Evolutionary conservation across 2,888 invertebrate species (phyloP).

Genomic region (Rhodophaea formosa): DNA sequence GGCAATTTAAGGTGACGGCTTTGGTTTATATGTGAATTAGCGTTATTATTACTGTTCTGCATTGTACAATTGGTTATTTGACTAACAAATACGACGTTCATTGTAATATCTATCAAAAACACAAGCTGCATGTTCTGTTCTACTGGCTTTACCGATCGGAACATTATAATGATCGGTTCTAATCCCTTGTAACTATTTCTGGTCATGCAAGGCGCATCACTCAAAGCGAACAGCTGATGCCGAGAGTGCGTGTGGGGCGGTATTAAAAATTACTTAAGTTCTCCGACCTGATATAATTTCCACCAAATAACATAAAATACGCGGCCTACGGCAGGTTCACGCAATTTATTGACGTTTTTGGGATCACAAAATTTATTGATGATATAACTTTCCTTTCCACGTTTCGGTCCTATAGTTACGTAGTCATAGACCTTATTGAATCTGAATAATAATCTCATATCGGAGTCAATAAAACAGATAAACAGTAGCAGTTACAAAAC

Average conservation of each 20-base stretch:
- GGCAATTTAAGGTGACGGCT: not conserved
- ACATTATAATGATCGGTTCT: constrained; percentile 12
- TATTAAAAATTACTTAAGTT: constrained; percentile 41
- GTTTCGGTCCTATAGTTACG: constrained; percentile 29
- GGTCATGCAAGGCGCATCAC: constrained; percentile 17
- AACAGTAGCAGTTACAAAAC: constrained; percentile 26
- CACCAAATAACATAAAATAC: constrained; percentile 39
- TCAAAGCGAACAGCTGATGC: constrained; percentile 24
- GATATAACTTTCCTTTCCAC: constrained; percentile 39
- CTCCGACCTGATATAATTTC: constrained; percentile 32
- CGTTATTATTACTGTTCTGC: not conserved
- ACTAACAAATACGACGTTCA: constrained; percentile 6
- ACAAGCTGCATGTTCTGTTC: not conserved
- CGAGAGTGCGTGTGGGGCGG: constrained; percentile 34
- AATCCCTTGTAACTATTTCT: constrained; percentile 19
- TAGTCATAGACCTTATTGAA: constrained; percentile 22
- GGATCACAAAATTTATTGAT: constrained; percentile 27
- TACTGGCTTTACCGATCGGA: constrained; percentile 2
- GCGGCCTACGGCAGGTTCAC: constrained; percentile 43
- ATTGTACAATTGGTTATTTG: constrained; percentile 1
- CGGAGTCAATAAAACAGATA: constrained; percentile 16
- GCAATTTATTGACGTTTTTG: constrained; percentile 44
- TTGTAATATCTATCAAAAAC: not conserved
- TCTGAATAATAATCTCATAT: constrained; percentile 22
- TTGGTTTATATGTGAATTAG: not conserved